Base-by-base conservation (phyloP, 2,888 invertebrate species). In the Drepanosiphum platanoidis region DNA sequence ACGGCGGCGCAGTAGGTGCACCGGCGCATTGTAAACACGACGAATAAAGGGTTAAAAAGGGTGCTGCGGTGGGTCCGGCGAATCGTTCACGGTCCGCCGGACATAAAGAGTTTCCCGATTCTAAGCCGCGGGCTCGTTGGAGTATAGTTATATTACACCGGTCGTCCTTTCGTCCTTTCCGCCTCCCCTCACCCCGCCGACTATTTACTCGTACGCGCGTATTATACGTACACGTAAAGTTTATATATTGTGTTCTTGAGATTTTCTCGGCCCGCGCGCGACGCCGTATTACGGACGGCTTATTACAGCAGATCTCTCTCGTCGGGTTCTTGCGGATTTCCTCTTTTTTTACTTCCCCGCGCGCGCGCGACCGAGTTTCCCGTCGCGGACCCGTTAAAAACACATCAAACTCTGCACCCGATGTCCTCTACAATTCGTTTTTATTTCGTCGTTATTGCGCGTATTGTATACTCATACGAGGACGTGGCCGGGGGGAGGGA, bases 61-160 rank as follows among this genome's bases (percentile, higher is more conserved):
- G 32, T 58, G 42, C 13, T n/a, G 8, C 46, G 11, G 36, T 30
- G 42, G 32, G 42, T 79, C 46, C 34, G 68, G 66, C n/a, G 15
- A n/a, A 22, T 79, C 52, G 79, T 52, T 70, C 46, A 52, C 68
- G 46, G 68, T 80, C 27, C 68, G 52, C 11, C 52, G 11, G 52
- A 80, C 52, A 18, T 27, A 80, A 68, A 52, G 79, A 68, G 68
- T 68, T 34, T 34, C 8, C 64, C 42, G n/a, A 30, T 79, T 46
- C 42, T 34, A 68, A 79, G 46, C 79, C 79, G 66, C 32, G 75
- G 8, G 32, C 58, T 34, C 5, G 39, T 64, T 80, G 34, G 52
- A 34, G 7, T 72, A 42, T 42, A 5, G 32, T 66, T 61, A 64
- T 61, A 64, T 32, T 42, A 78, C 39, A n/a, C n/a, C 7, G 61